Percentiles rank a stretch among this genome's conserved stretches.
phyloP scores from a whole-genome alignment of 2,888 invertebrate species.

The Plebejus melissa region DNA sequence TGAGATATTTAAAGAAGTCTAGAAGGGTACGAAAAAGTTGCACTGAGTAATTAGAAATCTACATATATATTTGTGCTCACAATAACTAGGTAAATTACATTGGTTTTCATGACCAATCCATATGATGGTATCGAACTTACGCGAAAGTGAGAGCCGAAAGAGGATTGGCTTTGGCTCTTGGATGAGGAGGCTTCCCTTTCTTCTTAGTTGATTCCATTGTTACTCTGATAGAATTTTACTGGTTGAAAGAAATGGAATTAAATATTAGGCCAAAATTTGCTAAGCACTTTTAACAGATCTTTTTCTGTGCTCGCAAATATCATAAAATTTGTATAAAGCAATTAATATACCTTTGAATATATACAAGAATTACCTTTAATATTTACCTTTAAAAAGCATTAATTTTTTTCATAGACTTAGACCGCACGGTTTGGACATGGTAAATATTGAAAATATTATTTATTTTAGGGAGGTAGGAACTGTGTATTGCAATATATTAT shows the following conservation, averaged over 20 bases:
- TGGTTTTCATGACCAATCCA: neutral
- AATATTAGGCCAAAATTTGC: neutral
- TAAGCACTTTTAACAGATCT: neutral
- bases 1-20: neutral
- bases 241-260: neutral
- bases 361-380: neutral
- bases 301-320: neutral
- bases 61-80: neutral
- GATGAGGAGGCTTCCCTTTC: constrained; percentile 79
- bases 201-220: constrained; percentile 77
- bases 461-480: neutral
- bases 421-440: neutral
- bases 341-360: neutral
- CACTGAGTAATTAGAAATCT: neutral
- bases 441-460: neutral
- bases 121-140: constrained; percentile 67
- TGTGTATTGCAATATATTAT: constrained; percentile 1
- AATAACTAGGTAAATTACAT: neutral
- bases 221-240: constrained; percentile 17
- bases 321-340: neutral
- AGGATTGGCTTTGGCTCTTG: constrained; percentile 82
- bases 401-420: neutral
- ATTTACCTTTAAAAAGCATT: constrained; percentile 7
- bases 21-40: neutral
- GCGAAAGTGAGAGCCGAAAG: constrained; percentile 83